Evolutionary conservation across 2,113 vertebrate genomes (phyloP), one percentile per base, ranked within the genome.

Genomic region (Neoarius graeffei): DNA sequence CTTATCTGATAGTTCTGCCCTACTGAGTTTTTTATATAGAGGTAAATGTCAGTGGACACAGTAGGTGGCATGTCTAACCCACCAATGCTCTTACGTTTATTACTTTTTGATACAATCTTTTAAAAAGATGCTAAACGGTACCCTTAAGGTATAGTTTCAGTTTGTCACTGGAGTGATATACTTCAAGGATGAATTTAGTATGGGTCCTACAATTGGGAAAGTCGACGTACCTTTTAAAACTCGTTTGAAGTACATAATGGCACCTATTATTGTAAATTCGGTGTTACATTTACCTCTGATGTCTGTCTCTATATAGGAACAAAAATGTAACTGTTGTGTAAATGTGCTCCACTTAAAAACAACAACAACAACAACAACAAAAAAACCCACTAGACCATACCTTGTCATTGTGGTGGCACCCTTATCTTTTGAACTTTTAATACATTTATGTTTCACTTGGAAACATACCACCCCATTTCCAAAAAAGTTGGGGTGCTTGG

Each of bases 1-100:
- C 84, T 90, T 85, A 90, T 90, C 89, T 81, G 88, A 83, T 84
- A 88, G 79, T 64, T 71, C 56, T 48, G 48, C 84, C 79, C 85
- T 89, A 83, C 86, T 89, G 79, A 84, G 69, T 87, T 87, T 88
- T 87, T 87, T 86, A 89, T 88, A 89, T 79, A 42, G 85, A 13
- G 60, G 57, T 90, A 83, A 90, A 90, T 90, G 90, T 90, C 90
- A 90, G 59, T 64, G 86, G 86, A 79, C 85, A 88, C 90, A 73
- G 52, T 87, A 85, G 50, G 54, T 85, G 66, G 48, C 59, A 82
- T n/a, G 52, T 62, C 57, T 25, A 87, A 71, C 64, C 87, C 60
- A 48, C 9, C 52, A 8, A 50, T 57, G 27, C n/a, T 57, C n/a
- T 64, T 20, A 57, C 2, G 15, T 77, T 74, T 57, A 62, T 9